A percentile compares a stretch with the other conserved stretches of the same genome.
phyloP scores from a whole-genome alignment of 1,140 invertebrate genomes.

The Dermatophagoides farinae region DNA sequence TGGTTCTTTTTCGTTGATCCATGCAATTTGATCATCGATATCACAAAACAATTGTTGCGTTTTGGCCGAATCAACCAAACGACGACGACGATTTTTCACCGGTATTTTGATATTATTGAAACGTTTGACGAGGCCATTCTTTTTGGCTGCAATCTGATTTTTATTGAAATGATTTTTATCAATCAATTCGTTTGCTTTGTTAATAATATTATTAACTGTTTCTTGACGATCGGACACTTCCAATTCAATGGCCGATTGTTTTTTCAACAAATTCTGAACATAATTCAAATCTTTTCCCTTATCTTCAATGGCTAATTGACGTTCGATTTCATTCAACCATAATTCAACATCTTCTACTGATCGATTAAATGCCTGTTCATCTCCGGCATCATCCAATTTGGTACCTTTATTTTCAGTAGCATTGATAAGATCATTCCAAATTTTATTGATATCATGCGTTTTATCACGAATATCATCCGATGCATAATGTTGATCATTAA shows the following conservation, averaged over 20 bases:
- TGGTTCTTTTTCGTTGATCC: constrained; percentile 97
- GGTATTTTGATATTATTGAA: constrained; percentile 47
- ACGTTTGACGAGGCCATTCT: constrained; percentile 26
- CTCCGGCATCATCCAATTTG: constrained; percentile 62
- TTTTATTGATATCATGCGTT: constrained; percentile 66
- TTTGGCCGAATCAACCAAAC: constrained; percentile 72
- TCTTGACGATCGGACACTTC: constrained; percentile 86
- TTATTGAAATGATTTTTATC: constrained; percentile 86
- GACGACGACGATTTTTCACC: constrained; percentile 66
- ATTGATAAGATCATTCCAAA: constrained; percentile 72
- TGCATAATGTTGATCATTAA: constrained; percentile 43
- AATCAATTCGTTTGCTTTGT: constrained; percentile 69
- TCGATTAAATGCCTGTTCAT: constrained; percentile 93
- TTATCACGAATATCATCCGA: constrained; percentile 48
- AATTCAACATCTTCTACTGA: constrained; percentile 93
- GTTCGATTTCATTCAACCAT: constrained; percentile 92
- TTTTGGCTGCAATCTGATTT: constrained; percentile 72
- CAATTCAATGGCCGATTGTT: constrained; percentile 82
- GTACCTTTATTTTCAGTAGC: constrained; percentile 78
- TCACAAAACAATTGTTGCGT: constrained; percentile 88
- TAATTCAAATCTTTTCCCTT: constrained; percentile 54
- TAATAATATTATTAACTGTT: constrained; percentile 67
- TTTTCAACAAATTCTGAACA: constrained; percentile 92
- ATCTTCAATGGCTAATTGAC: constrained; percentile 83
- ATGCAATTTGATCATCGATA: constrained; percentile 93